Evolutionary conservation across 2,888 invertebrate species (phyloP), one percentile per base, ranked within the genome.

Genomic region (Hypsopygia costalis): DNA sequence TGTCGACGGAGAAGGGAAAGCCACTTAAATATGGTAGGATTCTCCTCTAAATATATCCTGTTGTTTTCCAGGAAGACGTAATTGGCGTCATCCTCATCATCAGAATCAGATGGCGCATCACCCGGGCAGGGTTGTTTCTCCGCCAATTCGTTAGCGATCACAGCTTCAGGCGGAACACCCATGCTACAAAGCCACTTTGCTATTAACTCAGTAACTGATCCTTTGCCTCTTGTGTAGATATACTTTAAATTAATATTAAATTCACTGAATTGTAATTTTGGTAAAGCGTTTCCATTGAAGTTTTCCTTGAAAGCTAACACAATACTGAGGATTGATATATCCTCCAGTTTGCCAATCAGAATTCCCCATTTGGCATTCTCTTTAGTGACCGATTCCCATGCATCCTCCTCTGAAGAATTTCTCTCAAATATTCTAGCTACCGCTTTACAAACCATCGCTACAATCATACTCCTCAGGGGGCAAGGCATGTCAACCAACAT

Each of bases 311-410:
- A 90, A 51, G 90, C 79, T 45, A 94, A 76, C 39, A 96, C 91
- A 54, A 94, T 90, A 81, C 94, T 93, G 8, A 97, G 87, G 39
- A 96, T 91, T 1, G 97, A 92, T 47, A 97, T 91, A 70, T 98
- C 97, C 73, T 98, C 97, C 33, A 98, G 88, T 85, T 97, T 97
- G 39, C 95, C 95, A 29, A 96, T 94, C 1, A 98, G 83, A 34
- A 96, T 82, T 9, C 94, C 94, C 95, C 98, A 98, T 66, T 94
- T 93, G 30, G 96, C 94, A 58, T 93, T 92, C 67, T 98, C 98
- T 52, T 94, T 92, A 1, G 96, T 94, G 38, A 97, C 92, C 38
- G 93, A 92, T 70, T 96, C 96, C 95, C 96, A 97, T 31, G 91
- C 81, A 34, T 90, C 93, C 21, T 90, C 91, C 16, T 92, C 93